phyloP scores from a whole-genome alignment of 1,140 invertebrate species.

The Euwallacea fornicatus region DNA sequence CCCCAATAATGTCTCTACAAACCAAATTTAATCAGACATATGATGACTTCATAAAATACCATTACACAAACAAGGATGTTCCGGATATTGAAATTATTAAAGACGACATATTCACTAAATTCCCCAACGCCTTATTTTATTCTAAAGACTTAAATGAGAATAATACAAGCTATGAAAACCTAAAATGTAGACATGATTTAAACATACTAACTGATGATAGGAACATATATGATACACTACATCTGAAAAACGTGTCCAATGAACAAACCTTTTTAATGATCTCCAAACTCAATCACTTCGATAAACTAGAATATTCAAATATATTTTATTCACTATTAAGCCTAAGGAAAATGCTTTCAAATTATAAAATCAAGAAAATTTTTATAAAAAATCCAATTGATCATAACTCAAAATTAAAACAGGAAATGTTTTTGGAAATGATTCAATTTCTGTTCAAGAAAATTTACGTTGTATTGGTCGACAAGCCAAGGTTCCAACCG shows the following conservation, averaged over 20 bases:
- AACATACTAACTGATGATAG: constrained; percentile 13
- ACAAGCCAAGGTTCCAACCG: constrained; percentile 4
- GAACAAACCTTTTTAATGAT: constrained; percentile 41
- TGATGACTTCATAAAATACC: constrained; percentile 44
- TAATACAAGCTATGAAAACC: constrained; percentile 38
- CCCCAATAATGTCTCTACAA: constrained; percentile 10
- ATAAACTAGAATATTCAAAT: constrained; percentile 44
- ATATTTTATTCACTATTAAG: constrained; percentile 42
- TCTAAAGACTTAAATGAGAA: constrained; percentile 43
- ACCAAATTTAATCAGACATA: constrained; percentile 33
- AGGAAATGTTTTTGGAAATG: constrained; percentile 1
- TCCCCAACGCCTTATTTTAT: constrained; percentile 40
- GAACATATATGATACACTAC: constrained; percentile 21
- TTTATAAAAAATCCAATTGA: constrained; percentile 4
- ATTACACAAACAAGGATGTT: constrained; percentile 44
- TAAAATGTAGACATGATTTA: constrained; percentile 36
- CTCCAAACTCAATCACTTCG: constrained; percentile 42
- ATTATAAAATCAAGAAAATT: neutral
- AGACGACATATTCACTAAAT: too few relatives aligned
- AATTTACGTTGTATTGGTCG: neutral
- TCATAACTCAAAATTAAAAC: constrained; percentile 3
- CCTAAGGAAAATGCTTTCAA: neutral
- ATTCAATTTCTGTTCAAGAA: neutral
- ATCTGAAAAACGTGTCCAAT: constrained; percentile 33
- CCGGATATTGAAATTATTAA: too few relatives aligned